Conservation (phyloP, 2,888 invertebrate genomes). For the Lasioglossum villosulum region DNA sequence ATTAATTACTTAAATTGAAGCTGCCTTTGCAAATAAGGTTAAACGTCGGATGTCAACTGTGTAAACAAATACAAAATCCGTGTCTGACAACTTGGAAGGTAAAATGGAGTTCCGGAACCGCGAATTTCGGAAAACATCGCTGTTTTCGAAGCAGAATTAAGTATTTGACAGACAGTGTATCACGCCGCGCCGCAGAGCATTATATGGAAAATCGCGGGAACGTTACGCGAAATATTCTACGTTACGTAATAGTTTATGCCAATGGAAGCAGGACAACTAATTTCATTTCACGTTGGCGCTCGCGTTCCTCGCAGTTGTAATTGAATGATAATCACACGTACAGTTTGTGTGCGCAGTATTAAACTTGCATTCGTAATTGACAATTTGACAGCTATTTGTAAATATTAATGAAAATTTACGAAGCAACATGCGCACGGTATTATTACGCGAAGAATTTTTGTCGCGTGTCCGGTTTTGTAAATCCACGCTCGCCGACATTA, state of each 20-base stretch:
- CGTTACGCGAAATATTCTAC: not conserved
- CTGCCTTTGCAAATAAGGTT: not conserved
- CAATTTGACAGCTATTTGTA: not conserved
- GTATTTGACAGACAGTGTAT: slow-evolving; percentile 10
- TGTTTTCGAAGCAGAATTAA: slow-evolving; percentile 15
- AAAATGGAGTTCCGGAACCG: slow-evolving; percentile 25
- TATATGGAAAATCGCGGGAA: not conserved
- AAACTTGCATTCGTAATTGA: slow-evolving; percentile 13
- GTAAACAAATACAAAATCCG: not conserved
- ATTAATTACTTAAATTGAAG: not conserved
- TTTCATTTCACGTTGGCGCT: not conserved
- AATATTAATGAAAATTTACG: not conserved
- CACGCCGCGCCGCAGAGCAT: not conserved
- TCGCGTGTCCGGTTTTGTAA: not conserved
- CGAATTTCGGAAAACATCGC: slow-evolving; percentile 29
- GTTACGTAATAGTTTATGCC: not conserved
- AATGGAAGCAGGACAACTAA: not conserved
- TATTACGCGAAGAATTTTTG: not conserved
- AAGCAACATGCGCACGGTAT: not conserved
- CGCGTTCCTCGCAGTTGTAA: not conserved
- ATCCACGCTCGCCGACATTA: not conserved
- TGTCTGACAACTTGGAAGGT: slow-evolving; percentile 15
- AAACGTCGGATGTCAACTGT: not conserved
- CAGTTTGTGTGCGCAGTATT: not conserved
- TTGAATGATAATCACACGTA: not conserved